Base-by-base conservation (phyloP, 2,797 vertebrate genomes). In the Halcyon leucocephala region DNA sequence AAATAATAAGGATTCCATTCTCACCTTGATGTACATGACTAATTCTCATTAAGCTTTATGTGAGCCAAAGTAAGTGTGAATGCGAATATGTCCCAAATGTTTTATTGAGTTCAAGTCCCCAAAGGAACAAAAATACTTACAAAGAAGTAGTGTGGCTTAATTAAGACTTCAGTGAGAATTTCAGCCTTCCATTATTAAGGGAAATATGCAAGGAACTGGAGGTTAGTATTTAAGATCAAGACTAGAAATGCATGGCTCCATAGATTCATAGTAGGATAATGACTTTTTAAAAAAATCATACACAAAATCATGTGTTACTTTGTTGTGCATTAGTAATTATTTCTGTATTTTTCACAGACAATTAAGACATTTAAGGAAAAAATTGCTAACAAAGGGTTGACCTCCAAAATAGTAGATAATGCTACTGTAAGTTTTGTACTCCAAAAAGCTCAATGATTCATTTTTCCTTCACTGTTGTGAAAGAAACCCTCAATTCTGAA, bases 1-100 rank as follows among this genome's bases (percentile, higher is more conserved):
- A 85, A 88, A 70, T 76, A 94, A 86, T 74, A 29, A 90, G 37
- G 51, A 70, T 80, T 86, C n/a, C 49, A 64, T 92, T 79, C 49
- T 62, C 35, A 71, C 39, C 25, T 73, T 61, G 31, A 54, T 72
- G 31, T 19, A 55, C 28, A n/a, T 74, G 39, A 66, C 12, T 82
- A 78, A 71, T 67, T 79, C 33, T 71, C 39, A 64, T 77, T 78
- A 83, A 71, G 11, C 0, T 82, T 93, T 70, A 65, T 57, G 57
- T 54, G n/a, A 91, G 26, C 26, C 29, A 64, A 84, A 92, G 44
- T 60, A 94, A 71, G 33, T 44, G 20, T 82, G 37, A 79, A 54
- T 51, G 20, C 15, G 51, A 81, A 55, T 71, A 76, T 21, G 8
- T 55, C 46, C 82, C 65, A 89, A 57, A 69, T 71, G 46, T 86